phyloP scores from a whole-genome alignment of 1,140 invertebrate genomes.

The Drosophila bipectinata region DNA sequence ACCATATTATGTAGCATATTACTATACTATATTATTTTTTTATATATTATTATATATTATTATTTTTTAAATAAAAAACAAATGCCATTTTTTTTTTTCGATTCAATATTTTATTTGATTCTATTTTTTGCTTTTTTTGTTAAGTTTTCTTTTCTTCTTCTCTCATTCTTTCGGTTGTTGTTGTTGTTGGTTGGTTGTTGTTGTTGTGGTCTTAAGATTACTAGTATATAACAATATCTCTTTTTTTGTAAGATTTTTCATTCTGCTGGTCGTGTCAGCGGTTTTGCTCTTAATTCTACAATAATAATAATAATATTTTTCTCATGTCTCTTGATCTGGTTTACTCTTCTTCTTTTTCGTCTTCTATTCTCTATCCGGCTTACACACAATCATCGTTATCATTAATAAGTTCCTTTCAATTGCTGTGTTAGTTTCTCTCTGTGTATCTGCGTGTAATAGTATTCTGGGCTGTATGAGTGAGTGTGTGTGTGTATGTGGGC shows the following conservation, averaged over 20 bases:
- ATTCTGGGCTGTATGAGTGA: slow-evolving; percentile 33
- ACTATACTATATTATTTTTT: too few species aligned
- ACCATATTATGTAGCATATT: too few species aligned
- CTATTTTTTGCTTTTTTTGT: slow-evolving; percentile 80
- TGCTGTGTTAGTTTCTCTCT: slow-evolving; percentile 54
- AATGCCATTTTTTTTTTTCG: slow-evolving; percentile 54
- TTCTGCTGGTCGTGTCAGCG: slow-evolving; percentile 83
- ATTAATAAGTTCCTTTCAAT: slow-evolving; percentile 66
- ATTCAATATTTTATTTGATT: slow-evolving; percentile 83
- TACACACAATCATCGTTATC: slow-evolving; percentile 47
- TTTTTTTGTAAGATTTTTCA: slow-evolving; percentile 82
- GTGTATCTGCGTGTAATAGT: slow-evolving; percentile 25
- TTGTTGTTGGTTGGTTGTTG: slow-evolving; percentile 60
- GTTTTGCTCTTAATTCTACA: slow-evolving; percentile 80
- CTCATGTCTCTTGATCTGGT: slow-evolving; percentile 79
- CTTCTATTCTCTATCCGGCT: slow-evolving; percentile 30
- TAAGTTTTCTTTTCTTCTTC: slow-evolving; percentile 70
- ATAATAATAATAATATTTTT: slow-evolving; percentile 81
- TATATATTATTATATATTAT: too few species aligned
- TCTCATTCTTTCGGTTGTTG: slow-evolving; percentile 59
- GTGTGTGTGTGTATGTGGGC: slow-evolving; percentile 50
- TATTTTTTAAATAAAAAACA: slow-evolving; percentile 4
- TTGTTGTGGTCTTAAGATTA: slow-evolving; percentile 75
- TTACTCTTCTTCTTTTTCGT: slow-evolving; percentile 49
- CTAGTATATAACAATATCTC: slow-evolving; percentile 84